Evolutionary conservation across 1,140 invertebrate species (phyloP), one percentile per base, ranked within the genome.

Genomic region (Pollicipes pollicipes): DNA sequence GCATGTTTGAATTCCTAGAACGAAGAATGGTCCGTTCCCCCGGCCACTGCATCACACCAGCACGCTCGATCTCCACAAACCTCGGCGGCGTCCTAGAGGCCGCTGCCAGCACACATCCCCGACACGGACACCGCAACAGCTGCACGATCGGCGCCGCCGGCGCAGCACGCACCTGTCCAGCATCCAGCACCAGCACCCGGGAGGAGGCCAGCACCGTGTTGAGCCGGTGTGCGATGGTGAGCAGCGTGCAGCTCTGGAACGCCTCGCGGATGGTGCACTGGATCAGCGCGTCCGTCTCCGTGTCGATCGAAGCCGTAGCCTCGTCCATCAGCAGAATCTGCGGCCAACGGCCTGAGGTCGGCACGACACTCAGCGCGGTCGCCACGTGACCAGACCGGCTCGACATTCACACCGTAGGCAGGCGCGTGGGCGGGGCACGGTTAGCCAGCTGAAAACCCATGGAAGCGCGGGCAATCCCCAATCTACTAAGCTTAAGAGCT

Each of bases 181-280:
- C 72, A 73, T 72, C 70, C 67, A 75, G 45, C n/a, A 72, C 74
- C 69, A 75, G 70, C 17, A 71, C 35, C 30, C 66, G 27, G n/a
- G 71, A 71, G 58, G 70, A 74, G 10, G 69, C 68, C 67, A 73
- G 72, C 16, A 70, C 69, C 68, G 70, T 70, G 68, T 69, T 72
- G 69, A 72, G 70, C 68, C 68, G 77, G 76, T 85, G 84, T 58
- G 84, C 84, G 74, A 85, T 84, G 32, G 80, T 82, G 16, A 85
- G 76, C 70, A 85, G 80, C 2, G 84, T 86, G 70, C 79, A 82
- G 68, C 80, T 76, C 13, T 70, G 74, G 76, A 85, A 85, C 32
- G 79, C 78, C 35, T 82, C 83, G 37, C 86, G 78, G n/a, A 89
- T 85, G 3, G 85, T 86, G 21, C 78, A 77, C 75, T 88, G 87